Percentiles rank a stretch among this genome's conserved stretches.
Conservation (phyloP, 1,140 invertebrate genomes). For the Neuroterus valhalla region DNA sequence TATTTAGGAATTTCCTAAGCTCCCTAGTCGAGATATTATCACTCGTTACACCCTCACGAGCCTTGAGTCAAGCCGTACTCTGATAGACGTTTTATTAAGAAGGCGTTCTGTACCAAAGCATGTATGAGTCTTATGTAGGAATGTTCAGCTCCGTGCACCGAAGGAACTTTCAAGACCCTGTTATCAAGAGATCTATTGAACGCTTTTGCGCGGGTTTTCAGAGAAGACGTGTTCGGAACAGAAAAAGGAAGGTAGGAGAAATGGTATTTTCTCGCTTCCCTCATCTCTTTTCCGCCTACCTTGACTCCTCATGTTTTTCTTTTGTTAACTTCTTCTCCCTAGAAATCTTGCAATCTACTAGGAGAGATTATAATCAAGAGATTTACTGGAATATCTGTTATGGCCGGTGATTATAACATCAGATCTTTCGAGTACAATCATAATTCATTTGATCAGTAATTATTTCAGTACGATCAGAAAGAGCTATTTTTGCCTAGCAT, state of each 20-base stretch:
- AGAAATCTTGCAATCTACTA: conserved; percentile 4
- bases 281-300: conserved; percentile 27
- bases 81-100: conserved; percentile 55
- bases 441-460: too few relatives aligned
- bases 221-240: conserved; percentile 45
- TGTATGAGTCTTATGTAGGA: conserved; percentile 33
- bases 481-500: too few relatives aligned
- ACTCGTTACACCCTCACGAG: too few relatives aligned
- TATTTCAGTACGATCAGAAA: too few relatives aligned
- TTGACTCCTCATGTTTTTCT: background rate
- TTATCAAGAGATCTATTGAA: conserved; percentile 56
- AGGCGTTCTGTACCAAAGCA: conserved; percentile 57
- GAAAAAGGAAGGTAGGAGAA: conserved; percentile 42
- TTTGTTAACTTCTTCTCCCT: background rate
- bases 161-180: conserved; percentile 52
- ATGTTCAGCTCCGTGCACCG: conserved; percentile 44
- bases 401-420: too few relatives aligned
- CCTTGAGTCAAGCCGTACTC: too few relatives aligned
- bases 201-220: conserved; percentile 46
- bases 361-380: background rate
- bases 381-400: too few relatives aligned
- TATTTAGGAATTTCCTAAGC: too few relatives aligned
- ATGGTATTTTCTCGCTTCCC: conserved; percentile 34
- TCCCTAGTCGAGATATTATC: too few relatives aligned
- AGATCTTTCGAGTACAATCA: too few relatives aligned